Evolutionary conservation across 2,113 vertebrate species (phyloP).

Genomic region (Jacana jacana): DNA sequence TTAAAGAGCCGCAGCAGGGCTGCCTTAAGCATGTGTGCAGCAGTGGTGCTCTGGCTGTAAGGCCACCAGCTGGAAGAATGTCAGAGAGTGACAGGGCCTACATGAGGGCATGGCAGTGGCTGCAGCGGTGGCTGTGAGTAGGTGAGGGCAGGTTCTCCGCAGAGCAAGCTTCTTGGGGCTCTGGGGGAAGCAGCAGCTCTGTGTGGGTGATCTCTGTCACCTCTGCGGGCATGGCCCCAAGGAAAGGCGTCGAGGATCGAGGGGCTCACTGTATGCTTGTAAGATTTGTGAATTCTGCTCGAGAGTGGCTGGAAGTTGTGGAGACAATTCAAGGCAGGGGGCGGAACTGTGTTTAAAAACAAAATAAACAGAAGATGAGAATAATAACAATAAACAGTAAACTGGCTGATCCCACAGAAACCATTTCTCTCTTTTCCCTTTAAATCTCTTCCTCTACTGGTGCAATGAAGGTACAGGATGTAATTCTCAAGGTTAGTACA

Average conservation of each 20-base stretch:
- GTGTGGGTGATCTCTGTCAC: background rate
- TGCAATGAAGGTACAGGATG: background rate
- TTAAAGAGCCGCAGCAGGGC: background rate
- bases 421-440: background rate
- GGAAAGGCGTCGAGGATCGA: background rate
- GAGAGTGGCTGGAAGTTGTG: background rate
- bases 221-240: background rate
- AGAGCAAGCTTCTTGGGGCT: background rate
- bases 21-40: background rate
- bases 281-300: background rate
- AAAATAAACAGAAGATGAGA: background rate
- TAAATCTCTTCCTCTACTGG: background rate
- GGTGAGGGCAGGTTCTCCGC: background rate
- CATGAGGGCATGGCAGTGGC: background rate
- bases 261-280: background rate
- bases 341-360: background rate
- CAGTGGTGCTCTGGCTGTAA: background rate
- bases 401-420: background rate
- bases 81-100: background rate
- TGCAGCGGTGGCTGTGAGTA: background rate
- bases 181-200: background rate
- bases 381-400: slow-evolving; percentile 39
- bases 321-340: background rate
- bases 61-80: background rate
- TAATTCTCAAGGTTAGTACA: slow-evolving; percentile 21